phyloP scores from a whole-genome alignment of 2,113 vertebrate genomes.

The Acanthochromis polyacanthus region DNA sequence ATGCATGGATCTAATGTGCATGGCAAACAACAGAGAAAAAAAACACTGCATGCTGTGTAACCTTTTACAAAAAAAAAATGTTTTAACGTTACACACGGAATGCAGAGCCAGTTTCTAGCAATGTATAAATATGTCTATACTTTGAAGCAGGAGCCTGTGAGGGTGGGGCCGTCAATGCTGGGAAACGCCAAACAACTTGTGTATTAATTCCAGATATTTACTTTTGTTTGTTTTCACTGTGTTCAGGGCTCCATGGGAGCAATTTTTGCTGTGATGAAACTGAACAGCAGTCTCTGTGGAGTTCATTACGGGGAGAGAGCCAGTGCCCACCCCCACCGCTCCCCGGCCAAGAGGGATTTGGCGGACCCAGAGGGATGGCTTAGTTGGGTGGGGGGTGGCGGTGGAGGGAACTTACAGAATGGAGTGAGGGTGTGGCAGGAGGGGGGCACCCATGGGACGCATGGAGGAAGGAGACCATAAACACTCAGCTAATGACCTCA shows the following conservation, averaged over 20 bases:
- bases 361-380: conserved; percentile 57
- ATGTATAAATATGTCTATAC: conserved; percentile 28
- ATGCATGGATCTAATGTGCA: conserved; percentile 37
- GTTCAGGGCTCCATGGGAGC: conserved; percentile 79
- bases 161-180: conserved; percentile 22
- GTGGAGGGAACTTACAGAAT: conserved; percentile 37
- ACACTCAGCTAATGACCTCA: conserved; percentile 76
- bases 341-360: conserved; percentile 72
- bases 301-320: conserved; percentile 81
- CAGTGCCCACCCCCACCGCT: conserved; percentile 57
- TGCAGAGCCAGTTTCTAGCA: conserved; percentile 12
- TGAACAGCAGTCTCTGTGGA: conserved; percentile 81
- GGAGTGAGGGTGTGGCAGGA: conserved; percentile 23
- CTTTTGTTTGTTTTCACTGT: conserved; percentile 82
- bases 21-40: neutral
- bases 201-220: conserved; percentile 82
- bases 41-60: neutral
- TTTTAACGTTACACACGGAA: conserved; percentile 18
- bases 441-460: conserved; percentile 37
- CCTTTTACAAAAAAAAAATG: neutral
- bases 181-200: conserved; percentile 45
- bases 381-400: conserved; percentile 33
- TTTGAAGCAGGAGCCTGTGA: conserved; percentile 1
- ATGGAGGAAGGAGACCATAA: conserved; percentile 56
- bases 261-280: conserved; percentile 81